Conservation (phyloP, 2,797 vertebrate species). For the Darevskia nairensis region DNA sequence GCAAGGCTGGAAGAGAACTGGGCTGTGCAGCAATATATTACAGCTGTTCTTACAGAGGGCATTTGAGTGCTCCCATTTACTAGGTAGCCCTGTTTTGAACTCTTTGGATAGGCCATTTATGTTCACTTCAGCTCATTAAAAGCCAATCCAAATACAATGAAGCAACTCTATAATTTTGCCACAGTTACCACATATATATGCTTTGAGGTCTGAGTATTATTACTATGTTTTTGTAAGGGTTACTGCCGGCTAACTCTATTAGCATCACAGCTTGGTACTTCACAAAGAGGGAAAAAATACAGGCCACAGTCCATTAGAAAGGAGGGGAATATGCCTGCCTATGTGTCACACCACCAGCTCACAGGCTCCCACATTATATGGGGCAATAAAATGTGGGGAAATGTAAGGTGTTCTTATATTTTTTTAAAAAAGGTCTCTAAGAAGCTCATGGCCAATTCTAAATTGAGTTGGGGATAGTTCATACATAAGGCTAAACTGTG, state of each 20-base stretch:
- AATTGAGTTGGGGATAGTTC: no score
- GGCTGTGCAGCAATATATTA: not conserved
- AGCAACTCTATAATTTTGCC: conserved; percentile 29
- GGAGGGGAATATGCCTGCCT: no score
- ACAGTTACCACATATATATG: conserved; percentile 3
- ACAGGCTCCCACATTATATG: no score
- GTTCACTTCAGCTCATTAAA: conserved; percentile 35
- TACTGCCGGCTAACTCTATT: not conserved
- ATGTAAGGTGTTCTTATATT: no score
- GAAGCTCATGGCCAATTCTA: no score
- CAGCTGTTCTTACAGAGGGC: conserved; percentile 19
- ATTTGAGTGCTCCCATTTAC: conserved; percentile 7
- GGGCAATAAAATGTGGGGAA: no score
- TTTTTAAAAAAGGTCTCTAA: no score
- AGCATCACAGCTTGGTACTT: not conserved
- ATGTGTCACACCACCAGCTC: no score
- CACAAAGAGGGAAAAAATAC: not conserved
- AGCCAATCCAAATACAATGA: conserved; percentile 25
- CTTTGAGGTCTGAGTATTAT: conserved; percentile 19
- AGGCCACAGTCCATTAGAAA: not conserved
- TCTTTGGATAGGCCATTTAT: conserved; percentile 22
- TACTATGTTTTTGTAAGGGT: not conserved
- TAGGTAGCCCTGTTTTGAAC: conserved; percentile 17
- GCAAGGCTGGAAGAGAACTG: not conserved
- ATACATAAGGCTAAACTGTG: no score